phyloP scores from a whole-genome alignment of 1,140 invertebrate genomes.

The Nephila pilipes region DNA sequence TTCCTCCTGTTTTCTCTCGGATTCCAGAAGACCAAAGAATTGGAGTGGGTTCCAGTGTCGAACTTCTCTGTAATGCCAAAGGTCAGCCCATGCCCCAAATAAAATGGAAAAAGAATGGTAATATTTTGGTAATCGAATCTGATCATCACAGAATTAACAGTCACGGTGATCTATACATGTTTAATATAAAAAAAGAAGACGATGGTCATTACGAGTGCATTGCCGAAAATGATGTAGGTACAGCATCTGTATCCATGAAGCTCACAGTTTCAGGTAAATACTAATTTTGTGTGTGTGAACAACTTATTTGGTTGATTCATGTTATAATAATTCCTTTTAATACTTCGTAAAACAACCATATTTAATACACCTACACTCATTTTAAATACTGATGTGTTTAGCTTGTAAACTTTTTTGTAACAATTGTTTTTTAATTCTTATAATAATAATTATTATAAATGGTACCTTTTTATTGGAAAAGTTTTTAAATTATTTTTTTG shows the following conservation, averaged over 20 bases:
- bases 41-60: constrained; percentile 86
- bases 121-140: constrained; percentile 81
- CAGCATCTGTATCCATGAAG: constrained; percentile 86
- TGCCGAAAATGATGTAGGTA: constrained; percentile 90
- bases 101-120: constrained; percentile 91
- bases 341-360: too few relatives aligned
- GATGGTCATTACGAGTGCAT: constrained; percentile 94
- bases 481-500: too few relatives aligned
- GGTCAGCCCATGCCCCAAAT: constrained; percentile 89
- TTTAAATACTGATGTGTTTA: too few relatives aligned
- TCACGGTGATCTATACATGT: constrained; percentile 89
- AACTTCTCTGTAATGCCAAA: constrained; percentile 89
- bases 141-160: constrained; percentile 78
- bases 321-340: too few relatives aligned
- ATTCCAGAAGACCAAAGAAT: constrained; percentile 89
- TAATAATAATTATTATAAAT: too few relatives aligned
- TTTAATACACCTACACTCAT: too few relatives aligned
- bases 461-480: too few relatives aligned
- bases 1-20: constrained; percentile 83
- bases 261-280: constrained; percentile 85
- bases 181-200: constrained; percentile 87
- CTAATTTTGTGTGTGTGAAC: too few relatives aligned
- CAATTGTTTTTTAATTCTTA: too few relatives aligned
- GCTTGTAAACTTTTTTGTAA: too few relatives aligned
- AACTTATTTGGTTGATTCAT: too few relatives aligned